Evolutionary conservation across 1,140 invertebrate genomes (phyloP).

Genomic region (Antheraea mylitta): DNA sequence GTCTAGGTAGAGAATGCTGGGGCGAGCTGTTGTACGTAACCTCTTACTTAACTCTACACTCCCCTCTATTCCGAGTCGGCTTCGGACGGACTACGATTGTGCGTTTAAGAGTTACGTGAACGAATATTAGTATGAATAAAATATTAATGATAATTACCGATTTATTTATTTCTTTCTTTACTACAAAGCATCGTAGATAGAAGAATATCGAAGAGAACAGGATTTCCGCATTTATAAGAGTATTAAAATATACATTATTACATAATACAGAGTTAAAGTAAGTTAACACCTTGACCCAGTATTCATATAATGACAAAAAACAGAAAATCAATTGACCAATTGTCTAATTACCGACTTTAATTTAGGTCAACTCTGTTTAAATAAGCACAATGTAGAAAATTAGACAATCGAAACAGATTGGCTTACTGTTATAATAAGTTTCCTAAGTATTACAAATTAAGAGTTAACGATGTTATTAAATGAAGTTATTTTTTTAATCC

Average conservation of each 20-base stretch:
- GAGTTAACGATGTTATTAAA: no score
- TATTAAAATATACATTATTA: neutral
- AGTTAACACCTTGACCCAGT: no score
- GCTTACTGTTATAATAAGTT: neutral
- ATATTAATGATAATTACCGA: slow-evolving; percentile 18
- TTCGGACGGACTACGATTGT: slow-evolving; percentile 16
- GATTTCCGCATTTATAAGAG: neutral
- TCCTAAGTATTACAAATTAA: neutral
- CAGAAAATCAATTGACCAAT: neutral
- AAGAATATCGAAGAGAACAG: neutral
- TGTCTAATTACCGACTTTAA: neutral
- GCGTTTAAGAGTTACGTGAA: slow-evolving; percentile 37
- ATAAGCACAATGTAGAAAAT: neutral
- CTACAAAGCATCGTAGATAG: neutral
- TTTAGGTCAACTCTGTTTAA: neutral
- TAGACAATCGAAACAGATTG: neutral
- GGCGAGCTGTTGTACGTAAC: slow-evolving; percentile 50
- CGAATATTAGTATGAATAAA: slow-evolving; percentile 23
- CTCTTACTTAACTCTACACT: slow-evolving; percentile 63
- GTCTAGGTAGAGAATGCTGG: slow-evolving; percentile 56
- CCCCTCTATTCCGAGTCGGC: slow-evolving; percentile 40
- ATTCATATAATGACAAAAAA: neutral
- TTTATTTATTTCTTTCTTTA: slow-evolving; percentile 22
- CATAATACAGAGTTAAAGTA: no score
- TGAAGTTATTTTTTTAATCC: no score